Evolutionary conservation across 1,140 invertebrate species (phyloP), one percentile per base, ranked within the genome.

Genomic region (Triops longicaudatus): DNA sequence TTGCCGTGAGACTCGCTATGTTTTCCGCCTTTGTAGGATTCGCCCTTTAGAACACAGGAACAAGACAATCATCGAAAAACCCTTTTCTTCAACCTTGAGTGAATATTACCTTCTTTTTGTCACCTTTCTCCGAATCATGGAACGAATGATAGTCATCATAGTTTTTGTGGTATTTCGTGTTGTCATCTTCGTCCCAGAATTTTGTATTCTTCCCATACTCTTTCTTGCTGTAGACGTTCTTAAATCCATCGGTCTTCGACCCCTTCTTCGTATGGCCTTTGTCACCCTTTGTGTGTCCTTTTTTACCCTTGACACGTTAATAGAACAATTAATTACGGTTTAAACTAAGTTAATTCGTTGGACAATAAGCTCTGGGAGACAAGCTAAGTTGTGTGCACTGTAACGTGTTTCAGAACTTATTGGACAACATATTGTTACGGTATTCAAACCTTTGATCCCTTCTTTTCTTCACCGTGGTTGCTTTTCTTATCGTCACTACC

Each of bases 221-320:
- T 73, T 81, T 80, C 72, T 81, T 81, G 76, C 81, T 80, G 73
- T 81, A 81, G 10, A 79, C 79, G 28, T 81, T 81, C 75, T 81
- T 81, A 73, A 80, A 80, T 7, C 80, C 81, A 27, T 79, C 74
- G 5, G 72, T 63, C 37, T 73, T 63, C 1, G 44, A 37, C 22
- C 78, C 78, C 27, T 79, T 73, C 26, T 76, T 27, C 22, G 72
- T 22, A 17, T 72, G 26, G 11, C 71, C 78, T 72, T 78, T 43
- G 28, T 79, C 63, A 17, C 74, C 74, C 6, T 71, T 43, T 3
- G 73, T 14, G 44, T 76, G 78, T 0, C 72, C 73, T 10, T 76
- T 76, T 27, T 76, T 76, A 12, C 75, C 75, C 75, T 76, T 63
- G 9, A n/a, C 26, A 31, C n/a, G 14, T 10, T 12, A n/a, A n/a